Percentiles rank a stretch among this genome's conserved stretches.
Conservation (phyloP, 2,888 invertebrate genomes). For the Listrodromus nycthemerus region DNA sequence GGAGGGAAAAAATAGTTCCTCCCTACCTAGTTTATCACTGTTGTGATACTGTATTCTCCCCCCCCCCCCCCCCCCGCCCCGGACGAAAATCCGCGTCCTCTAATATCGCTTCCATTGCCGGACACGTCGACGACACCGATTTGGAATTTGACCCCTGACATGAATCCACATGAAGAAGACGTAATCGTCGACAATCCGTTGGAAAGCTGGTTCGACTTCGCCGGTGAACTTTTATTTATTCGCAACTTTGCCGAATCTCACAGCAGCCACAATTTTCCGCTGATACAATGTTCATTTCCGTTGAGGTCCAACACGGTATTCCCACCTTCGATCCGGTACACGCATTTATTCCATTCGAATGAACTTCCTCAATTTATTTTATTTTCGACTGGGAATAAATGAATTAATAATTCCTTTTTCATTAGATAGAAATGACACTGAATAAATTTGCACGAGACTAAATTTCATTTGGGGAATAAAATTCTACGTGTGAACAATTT, state of each 20-base stretch:
- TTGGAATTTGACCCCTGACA: too few species aligned
- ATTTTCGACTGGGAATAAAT: neutral
- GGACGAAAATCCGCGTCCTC: conserved; percentile 40
- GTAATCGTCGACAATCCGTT: conserved; percentile 3
- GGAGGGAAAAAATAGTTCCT: neutral
- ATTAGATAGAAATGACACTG: too few species aligned
- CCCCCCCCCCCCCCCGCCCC: neutral
- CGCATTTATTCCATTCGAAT: neutral
- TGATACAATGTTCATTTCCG: neutral
- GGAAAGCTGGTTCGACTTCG: conserved; percentile 56
- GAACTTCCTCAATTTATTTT: neutral
- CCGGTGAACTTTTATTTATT: conserved; percentile 34
- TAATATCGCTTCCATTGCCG: conserved; percentile 1
- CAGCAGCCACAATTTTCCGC: neutral
- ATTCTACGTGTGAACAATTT: too few species aligned
- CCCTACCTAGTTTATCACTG: neutral
- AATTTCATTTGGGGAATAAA: too few species aligned
- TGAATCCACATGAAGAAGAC: too few species aligned
- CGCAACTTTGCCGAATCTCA: conserved; percentile 12
- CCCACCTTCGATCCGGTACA: neutral
- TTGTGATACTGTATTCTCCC: neutral
- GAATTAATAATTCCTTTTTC: neutral
- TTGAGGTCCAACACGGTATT: neutral
- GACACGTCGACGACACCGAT: conserved; percentile 27
- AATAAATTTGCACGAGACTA: too few species aligned